Base-by-base conservation (phyloP, 2,888 invertebrate genomes). In the Meiosimyza platycephala region DNA sequence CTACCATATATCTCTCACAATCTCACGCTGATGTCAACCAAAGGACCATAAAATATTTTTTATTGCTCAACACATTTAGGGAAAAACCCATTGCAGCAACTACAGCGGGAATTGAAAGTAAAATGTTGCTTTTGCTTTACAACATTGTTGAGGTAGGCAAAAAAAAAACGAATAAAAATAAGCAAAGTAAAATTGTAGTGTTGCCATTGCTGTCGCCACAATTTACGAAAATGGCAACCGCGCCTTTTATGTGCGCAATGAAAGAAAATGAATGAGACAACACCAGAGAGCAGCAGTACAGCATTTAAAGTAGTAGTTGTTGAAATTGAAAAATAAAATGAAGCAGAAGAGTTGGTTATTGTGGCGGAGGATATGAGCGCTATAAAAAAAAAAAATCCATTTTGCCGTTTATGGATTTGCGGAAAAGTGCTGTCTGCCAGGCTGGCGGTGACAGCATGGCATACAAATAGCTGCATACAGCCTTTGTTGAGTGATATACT, bases 401-500 rank as follows among this genome's bases (percentile, higher is more conserved):
- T 63, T 48, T 47, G 63, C 63, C 48, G 47, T 47, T 63, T 63
- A 63, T 63, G 63, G 63, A 11, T 47, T 63, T 63, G 47, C 48
- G 48, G 63, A 63, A 48, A 63, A 16, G 62, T 40, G 48, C 47
- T 18, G 63, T 48, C 63, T 63, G 63, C 63, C 63, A 48, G 47
- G n/a, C 47, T 63, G 48, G 12, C 15, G 9, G 48, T 11, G 16
- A 33, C n/a, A 13, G 15, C 7, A n/a, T 40, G 48, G n/a, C 47
- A n/a, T 47, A 40, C 62, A 16, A 18, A 16, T 47, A 18, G 18
- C 63, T 63, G 13, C 18, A 9, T 16, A n/a, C 48, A 47, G 63
- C 6, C 60, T 60, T n/a, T 54, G n/a, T 9, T 40, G 40, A 40
- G 9, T 40, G 18, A 6, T 11, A 22, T 5, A 22, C 57, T 57